Evolutionary conservation across 1,140 invertebrate genomes (phyloP), one percentile per base, ranked within the genome.

Genomic region (Hyposmocoma kahamanoa): DNA sequence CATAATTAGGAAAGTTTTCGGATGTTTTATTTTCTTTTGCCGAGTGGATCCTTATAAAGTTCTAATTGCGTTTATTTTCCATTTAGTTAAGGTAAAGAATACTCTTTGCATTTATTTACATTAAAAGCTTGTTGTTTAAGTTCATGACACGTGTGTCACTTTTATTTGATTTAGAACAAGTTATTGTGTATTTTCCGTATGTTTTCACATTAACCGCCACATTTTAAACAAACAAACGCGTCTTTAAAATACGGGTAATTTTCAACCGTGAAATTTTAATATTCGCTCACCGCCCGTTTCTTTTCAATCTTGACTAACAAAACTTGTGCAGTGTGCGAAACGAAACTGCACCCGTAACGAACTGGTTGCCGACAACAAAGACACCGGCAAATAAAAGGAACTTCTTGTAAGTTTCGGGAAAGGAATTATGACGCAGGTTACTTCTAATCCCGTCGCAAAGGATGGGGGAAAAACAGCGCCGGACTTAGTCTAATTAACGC

Each of bases 271-370:
- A 53, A 53, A 39, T 65, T 62, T 69, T 60, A 65, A 67, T 67
- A 61, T 62, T 56, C 57, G 42, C 53, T 61, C 60, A 55, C 58
- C 32, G 32, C 32, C 32, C 4, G 32, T 63, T 67, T 62, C 57
- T 47, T 65, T 62, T 57, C 53, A 62, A 62, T 66, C 50, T 58
- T 47, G 55, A 67, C 61, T 72, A 39, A 39, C 44, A 44, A 49
- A 66, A 69, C 43, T 69, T 67, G 56, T 26, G 56, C 52, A 54
- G 62, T 56, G 55, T 54, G 53, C 55, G 21, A 30, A 49, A 56
- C 41, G 39, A 13, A 36, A 46, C 42, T 53, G 47, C 24, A 42
- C 32, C 18, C 32, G 49, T 56, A 45, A 34, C 30, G 48, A 55
- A 57, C 49, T 57, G 49, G 38, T 50, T 42, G 47, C 51, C 53